These are phyloP conservation scores for Papilio dardanus DNA, from an alignment of 1,140 invertebrate species.

Conservation along the genomic window DNA sequence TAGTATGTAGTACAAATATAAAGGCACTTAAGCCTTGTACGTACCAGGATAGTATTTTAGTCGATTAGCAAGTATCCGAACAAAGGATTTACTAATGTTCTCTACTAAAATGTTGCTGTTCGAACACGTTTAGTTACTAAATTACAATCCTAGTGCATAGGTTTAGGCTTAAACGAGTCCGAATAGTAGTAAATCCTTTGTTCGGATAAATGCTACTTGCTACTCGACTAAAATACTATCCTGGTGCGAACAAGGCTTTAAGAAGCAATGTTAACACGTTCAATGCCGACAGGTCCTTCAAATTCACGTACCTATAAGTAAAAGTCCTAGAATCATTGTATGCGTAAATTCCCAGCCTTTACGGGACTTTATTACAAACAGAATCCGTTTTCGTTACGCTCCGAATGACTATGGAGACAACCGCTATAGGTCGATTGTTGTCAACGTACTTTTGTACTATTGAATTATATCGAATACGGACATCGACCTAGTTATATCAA, in stretches of 20 bases:
- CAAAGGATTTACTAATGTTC: too few relatives aligned
- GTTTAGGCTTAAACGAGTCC: too few relatives aligned
- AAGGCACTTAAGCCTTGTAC: too few relatives aligned
- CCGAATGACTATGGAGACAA: constrained; percentile 26
- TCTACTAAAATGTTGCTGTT: too few relatives aligned
- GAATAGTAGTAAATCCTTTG: too few relatives aligned
- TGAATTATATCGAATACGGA: constrained; percentile 31
- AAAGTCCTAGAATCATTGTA: neutral
- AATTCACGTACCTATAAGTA: neutral
- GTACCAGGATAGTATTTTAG: too few relatives aligned
- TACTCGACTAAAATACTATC: too few relatives aligned
- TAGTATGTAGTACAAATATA: neutral
- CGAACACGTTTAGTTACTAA: too few relatives aligned
- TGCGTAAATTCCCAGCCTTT: neutral
- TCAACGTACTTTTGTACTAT: constrained; percentile 34
- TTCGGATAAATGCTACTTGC: too few relatives aligned
- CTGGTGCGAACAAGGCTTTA: too few relatives aligned
- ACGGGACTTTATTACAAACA: neutral
- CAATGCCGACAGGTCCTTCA: neutral
- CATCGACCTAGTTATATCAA: constrained; percentile 37
- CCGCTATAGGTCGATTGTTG: constrained; percentile 38
- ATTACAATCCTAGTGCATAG: too few relatives aligned
- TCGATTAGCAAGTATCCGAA: too few relatives aligned
- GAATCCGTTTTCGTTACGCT: neutral
- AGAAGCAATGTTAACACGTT: neutral